Evolutionary conservation across 2,113 vertebrate genomes (phyloP), one percentile per base, ranked within the genome.

Genomic region (Lethenteron camtschaticum): DNA sequence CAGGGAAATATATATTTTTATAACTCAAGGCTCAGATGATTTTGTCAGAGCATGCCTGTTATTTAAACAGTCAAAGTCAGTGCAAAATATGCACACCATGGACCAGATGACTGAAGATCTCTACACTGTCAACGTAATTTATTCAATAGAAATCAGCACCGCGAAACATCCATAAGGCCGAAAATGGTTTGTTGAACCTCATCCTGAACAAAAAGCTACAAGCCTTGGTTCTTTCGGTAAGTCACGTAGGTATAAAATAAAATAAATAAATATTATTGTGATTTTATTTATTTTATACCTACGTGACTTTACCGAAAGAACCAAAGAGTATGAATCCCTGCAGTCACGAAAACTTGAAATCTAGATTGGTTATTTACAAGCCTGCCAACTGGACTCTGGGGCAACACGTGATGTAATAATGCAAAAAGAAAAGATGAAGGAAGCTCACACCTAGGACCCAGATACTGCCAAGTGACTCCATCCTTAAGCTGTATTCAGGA

Each of bases 401-500:
- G 11, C 69, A n/a, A 56, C 20, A 11, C 57, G 10, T n/a, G n/a
- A 69, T 41, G 4, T 56, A 11, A 69, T 69, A 57, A 69, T 20
- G 13, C 68, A 56, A 1, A 41, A 11, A 41, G 20, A 69, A 18
- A 69, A 69, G 41, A 20, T 69, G 69, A 11, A 41, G 41, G 41
- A 41, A 57, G 41, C 14, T 56, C 2, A 20, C 41, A 11, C 55
- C 11, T 5, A 14, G 7, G 18, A 66, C 14, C 18, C 14, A 66
- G 60, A 14, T 66, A 18, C 14, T 20, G 18, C 68, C 12, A 69
- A 10, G 68, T 20, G 12, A 12, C 18, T 13, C 18, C 68, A 69
- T 7, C 18, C 68, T 69, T 10, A 69, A 69, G 18, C 18, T 69
- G 18, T 69, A 69, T 69, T 69, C 68, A 69, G 68, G 68, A 12